Conservation (phyloP, 2,797 vertebrate genomes). For the Falco columbarius region DNA sequence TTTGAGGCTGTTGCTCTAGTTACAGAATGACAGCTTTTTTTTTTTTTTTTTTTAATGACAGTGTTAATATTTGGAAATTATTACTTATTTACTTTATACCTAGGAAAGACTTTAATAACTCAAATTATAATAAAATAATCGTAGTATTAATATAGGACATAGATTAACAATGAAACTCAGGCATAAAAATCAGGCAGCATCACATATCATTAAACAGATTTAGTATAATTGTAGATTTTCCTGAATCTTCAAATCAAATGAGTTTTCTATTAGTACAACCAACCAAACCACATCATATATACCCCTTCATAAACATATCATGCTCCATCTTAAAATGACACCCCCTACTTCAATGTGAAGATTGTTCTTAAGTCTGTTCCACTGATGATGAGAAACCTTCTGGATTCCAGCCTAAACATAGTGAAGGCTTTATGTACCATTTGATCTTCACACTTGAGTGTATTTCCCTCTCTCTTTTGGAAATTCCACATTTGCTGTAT, state of each 20-base stretch:
- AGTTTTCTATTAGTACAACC: neutral
- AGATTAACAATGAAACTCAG: neutral
- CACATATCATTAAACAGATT: neutral
- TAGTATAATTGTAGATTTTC: neutral
- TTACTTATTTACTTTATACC: neutral
- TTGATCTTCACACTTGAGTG: neutral
- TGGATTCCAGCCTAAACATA: neutral
- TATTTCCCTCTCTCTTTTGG: neutral
- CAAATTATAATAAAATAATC: neutral
- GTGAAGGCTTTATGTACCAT: neutral
- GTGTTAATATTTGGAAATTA: neutral
- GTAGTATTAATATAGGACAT: neutral
- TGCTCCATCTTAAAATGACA: neutral
- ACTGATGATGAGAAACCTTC: neutral
- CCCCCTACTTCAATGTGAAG: neutral
- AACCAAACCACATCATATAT: neutral
- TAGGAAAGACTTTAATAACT: neutral
- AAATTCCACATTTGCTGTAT: neutral
- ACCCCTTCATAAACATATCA: neutral
- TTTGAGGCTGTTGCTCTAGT: neutral
- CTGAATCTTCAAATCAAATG: neutral
- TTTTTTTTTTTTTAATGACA: neutral
- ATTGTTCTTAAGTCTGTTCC: neutral
- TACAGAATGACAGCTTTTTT: neutral
- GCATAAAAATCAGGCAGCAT: neutral